Conservation (phyloP, 2,113 vertebrate genomes). For the Hippolais icterina region DNA sequence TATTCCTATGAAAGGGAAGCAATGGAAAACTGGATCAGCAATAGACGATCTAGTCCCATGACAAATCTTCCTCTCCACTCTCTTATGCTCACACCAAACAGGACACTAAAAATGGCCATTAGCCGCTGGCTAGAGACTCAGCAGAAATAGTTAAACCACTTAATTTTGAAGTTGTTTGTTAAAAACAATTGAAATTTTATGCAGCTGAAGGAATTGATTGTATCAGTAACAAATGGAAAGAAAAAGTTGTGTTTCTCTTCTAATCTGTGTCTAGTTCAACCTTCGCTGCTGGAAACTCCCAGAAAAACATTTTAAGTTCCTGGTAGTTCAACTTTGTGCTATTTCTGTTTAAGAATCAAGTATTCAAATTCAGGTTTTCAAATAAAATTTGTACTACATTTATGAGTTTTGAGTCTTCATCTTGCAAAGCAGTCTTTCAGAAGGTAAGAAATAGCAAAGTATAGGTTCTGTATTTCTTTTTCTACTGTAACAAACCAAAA, state of each 20-base stretch:
- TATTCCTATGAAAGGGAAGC: slow-evolving; percentile 94
- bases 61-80: slow-evolving; percentile 90
- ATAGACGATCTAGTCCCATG: slow-evolving; percentile 91
- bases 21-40: slow-evolving; percentile 89
- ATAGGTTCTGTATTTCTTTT: background rate
- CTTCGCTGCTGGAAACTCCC: background rate
- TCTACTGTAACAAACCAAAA: background rate
- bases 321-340: background rate
- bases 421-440: background rate
- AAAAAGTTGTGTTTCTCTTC: background rate
- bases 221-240: background rate
- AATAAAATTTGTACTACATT: background rate
- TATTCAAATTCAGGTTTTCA: background rate
- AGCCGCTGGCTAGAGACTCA: slow-evolving; percentile 82
- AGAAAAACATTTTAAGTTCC: background rate
- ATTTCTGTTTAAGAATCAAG: background rate
- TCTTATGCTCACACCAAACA: slow-evolving; percentile 86
- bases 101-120: slow-evolving; percentile 95
- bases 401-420: background rate
- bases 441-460: background rate
- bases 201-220: background rate
- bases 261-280: background rate
- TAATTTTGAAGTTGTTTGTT: background rate
- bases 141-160: background rate
- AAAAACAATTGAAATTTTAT: background rate